Evolutionary conservation across 2,113 vertebrate genomes (phyloP).

Genomic region (Copsychus sechellarum): DNA sequence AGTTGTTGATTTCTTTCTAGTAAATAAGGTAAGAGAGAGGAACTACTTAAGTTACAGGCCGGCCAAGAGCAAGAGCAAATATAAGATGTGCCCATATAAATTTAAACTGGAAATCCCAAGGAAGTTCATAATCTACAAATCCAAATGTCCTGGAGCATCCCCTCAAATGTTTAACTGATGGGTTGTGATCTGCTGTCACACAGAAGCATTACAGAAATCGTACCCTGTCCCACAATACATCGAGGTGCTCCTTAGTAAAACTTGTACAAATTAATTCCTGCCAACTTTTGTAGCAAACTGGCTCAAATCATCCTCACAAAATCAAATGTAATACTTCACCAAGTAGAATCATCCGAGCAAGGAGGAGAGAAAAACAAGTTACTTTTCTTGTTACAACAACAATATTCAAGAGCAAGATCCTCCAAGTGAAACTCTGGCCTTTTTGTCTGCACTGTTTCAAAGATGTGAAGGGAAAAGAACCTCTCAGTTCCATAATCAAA

Average conservation of each 20-base stretch:
- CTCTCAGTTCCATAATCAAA: background rate
- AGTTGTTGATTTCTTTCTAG: background rate
- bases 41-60: background rate
- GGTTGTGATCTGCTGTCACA: background rate
- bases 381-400: background rate
- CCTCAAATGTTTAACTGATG: background rate
- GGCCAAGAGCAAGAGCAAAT: background rate
- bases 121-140: background rate
- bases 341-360: background rate
- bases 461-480: background rate
- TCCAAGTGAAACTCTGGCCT: background rate
- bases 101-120: background rate
- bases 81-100: background rate
- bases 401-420: background rate
- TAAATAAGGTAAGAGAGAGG: background rate
- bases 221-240: background rate
- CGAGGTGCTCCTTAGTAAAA: background rate
- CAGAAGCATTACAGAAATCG: background rate
- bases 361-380: background rate
- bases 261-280: background rate
- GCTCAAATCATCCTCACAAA: background rate
- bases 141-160: background rate
- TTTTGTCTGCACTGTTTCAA: background rate
- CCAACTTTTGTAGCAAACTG: background rate
- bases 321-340: background rate